Conservation (phyloP, 2,888 invertebrate genomes). For the Agelastica alni region DNA sequence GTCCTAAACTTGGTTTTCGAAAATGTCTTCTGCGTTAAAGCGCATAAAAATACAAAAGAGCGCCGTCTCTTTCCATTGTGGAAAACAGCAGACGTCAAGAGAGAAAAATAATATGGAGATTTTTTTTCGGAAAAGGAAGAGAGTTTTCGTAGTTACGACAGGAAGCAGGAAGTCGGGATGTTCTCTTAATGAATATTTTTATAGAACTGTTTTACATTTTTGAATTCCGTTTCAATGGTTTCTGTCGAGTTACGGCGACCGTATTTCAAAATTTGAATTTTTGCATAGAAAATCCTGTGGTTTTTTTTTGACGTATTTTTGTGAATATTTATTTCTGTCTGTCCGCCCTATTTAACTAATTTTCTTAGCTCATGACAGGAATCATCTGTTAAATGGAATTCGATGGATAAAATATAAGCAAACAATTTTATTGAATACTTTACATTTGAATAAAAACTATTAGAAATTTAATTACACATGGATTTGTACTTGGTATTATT, state of each 20-base stretch:
- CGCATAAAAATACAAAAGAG: too few relatives aligned
- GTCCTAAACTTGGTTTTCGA: too few relatives aligned
- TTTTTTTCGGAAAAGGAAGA: slow-evolving; percentile 48
- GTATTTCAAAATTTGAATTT: slow-evolving; percentile 45
- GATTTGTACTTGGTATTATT: too few relatives aligned
- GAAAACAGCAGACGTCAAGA: slow-evolving; percentile 48
- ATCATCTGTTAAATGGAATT: too few relatives aligned
- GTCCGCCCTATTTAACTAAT: too few relatives aligned
- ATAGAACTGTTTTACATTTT: slow-evolving; percentile 50
- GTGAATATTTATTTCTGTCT: not conserved
- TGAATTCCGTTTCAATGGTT: slow-evolving; percentile 41
- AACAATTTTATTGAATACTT: too few relatives aligned
- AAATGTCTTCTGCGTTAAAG: too few relatives aligned
- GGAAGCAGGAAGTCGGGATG: slow-evolving; percentile 54
- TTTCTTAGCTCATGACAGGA: too few relatives aligned
- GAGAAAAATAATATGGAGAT: slow-evolving; percentile 46
- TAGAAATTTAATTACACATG: too few relatives aligned
- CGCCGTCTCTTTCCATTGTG: slow-evolving; percentile 12
- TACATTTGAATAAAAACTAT: too few relatives aligned
- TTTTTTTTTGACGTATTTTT: not conserved
- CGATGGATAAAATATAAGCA: too few relatives aligned
- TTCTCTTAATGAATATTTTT: slow-evolving; percentile 55
- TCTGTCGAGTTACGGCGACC: slow-evolving; percentile 33
- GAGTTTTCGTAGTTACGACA: slow-evolving; percentile 49
- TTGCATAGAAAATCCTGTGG: slow-evolving; percentile 7